Base-by-base conservation (phyloP, 2,113 vertebrate genomes). In the Corapipo altera region DNA sequence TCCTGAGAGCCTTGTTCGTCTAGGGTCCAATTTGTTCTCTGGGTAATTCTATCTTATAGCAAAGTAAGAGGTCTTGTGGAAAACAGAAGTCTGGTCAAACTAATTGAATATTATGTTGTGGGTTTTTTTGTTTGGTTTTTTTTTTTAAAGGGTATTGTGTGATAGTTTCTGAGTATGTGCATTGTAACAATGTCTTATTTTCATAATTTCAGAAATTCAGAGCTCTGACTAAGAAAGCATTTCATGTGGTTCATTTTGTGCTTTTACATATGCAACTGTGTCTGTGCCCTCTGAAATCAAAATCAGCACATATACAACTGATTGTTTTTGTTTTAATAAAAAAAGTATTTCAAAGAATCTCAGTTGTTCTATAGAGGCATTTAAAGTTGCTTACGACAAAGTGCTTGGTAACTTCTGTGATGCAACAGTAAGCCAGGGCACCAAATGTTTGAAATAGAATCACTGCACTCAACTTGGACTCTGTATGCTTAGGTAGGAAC, bases 321-420 rank as follows among this genome's bases (percentile, higher is more conserved):
- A 59, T 51, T 91, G 15, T 0, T 46, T 88, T 44, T 70, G 15
- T 74, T 77, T 82, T 48, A 95, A 96, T 95, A 92, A 94, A 93
- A 70, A 65, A 35, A 59, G 8, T 24, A 30, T 39, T 85, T 91
- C 49, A 81, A 67, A 82, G 28, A 72, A 59, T 71, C 41, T 71
- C 55, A 67, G 6, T 3, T 58, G 69, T 89, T 20, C 22, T 85
- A 5, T 11, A 43, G 17, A 93, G 16, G 23, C 9, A 7, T 21
- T 48, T 62, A 87, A 91, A 84, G 16, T 18, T 65, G 23, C 64
- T 57, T 83, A 76, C 58, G 39, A 64, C 43, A 86, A 84, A 48
- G 39, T 39, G 39, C 39, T 2, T 79, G 22, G 22, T 62, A 78
- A 46, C 32, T 77, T 87, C 30, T 66, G 62, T 49, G 61, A 61